Evolutionary conservation across 2,797 vertebrate species (phyloP).

Genomic region (Phataginus tetradactyla): DNA sequence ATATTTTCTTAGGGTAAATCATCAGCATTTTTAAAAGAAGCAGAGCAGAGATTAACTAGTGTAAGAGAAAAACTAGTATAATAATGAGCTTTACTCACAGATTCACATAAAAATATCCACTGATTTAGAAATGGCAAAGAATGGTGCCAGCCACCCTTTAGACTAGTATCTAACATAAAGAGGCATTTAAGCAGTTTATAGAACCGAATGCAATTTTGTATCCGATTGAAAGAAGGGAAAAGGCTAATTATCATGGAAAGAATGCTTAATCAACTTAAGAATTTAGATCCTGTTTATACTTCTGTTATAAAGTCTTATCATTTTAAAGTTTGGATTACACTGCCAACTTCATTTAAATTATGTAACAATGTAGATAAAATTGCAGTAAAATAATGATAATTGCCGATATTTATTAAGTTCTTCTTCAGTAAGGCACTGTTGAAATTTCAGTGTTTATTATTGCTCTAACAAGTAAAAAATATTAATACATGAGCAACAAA

Average conservation of each 20-base stretch:
- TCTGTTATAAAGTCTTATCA: neutral
- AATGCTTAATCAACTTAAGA: neutral
- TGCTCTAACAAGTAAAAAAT: neutral
- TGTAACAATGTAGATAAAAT: neutral
- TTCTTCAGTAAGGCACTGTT: neutral
- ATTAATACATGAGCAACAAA: neutral
- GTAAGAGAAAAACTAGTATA: neutral
- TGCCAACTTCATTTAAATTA: neutral
- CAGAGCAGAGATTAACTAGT: neutral
- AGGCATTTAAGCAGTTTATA: neutral
- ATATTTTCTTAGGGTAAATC: slow-evolving; percentile 62
- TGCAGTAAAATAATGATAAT: neutral
- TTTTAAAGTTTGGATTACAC: neutral
- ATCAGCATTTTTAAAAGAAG: slow-evolving; percentile 59
- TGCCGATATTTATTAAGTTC: neutral
- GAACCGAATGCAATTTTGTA: neutral
- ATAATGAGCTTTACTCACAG: neutral
- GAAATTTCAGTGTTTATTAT: neutral
- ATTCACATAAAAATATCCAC: neutral
- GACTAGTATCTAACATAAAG: rapidly evolving
- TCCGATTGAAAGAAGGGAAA: neutral
- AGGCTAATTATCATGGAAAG: neutral
- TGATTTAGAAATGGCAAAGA: neutral
- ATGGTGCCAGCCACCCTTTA: too few relatives aligned
- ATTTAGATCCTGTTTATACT: neutral